A percentile compares a stretch with the other conserved stretches of the same genome.
Evolutionary conservation across 2,888 invertebrate genomes (phyloP).

Genomic region (Morinoia aosen): DNA sequence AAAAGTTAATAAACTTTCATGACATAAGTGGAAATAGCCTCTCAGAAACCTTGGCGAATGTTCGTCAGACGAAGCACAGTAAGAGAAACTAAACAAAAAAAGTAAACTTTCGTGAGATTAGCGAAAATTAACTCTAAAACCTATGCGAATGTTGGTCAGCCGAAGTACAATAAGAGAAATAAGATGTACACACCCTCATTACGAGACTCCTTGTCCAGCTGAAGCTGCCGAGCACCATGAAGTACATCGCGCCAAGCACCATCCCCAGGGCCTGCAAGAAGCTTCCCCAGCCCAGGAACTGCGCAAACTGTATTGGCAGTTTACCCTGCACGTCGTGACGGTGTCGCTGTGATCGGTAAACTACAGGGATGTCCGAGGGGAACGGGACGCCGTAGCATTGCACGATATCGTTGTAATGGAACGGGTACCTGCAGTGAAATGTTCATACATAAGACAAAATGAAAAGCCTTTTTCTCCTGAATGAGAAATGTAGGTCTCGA

Average conservation of each 20-base stretch:
- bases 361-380: constrained; percentile 64
- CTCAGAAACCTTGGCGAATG: too few species aligned
- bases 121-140: too few species aligned
- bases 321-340: constrained; percentile 55
- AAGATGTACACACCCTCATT: constrained; percentile 57
- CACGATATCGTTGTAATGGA: constrained; percentile 62
- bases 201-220: constrained; percentile 63
- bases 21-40: too few species aligned
- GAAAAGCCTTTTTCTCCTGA: background rate
- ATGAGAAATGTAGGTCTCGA: background rate
- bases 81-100: too few species aligned
- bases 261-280: constrained; percentile 58
- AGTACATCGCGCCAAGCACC: constrained; percentile 61
- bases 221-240: constrained; percentile 58
- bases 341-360: constrained; percentile 65
- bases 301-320: constrained; percentile 63
- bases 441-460: background rate
- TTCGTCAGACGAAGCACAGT: too few species aligned
- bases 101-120: too few species aligned
- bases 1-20: too few species aligned
- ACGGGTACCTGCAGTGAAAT: constrained; percentile 56
- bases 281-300: constrained; percentile 55
- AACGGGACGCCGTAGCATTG: constrained; percentile 62
- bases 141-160: too few species aligned
- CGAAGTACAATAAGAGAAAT: background rate